Evolutionary conservation across 2,797 vertebrate genomes (phyloP).

Genomic region (Tenualosa thibaudeaui): DNA sequence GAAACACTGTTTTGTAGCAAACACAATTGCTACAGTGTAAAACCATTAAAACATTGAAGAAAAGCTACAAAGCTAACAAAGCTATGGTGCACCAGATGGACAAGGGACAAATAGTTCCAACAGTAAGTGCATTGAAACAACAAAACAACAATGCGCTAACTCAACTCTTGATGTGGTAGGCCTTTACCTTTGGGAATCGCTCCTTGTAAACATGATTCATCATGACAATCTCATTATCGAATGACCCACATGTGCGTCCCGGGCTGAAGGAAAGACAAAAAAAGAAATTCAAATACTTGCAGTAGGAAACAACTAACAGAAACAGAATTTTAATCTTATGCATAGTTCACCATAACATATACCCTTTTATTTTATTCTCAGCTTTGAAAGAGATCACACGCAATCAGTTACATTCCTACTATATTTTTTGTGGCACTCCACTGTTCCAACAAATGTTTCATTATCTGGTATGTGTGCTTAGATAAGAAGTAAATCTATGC

Average conservation of each 20-base stretch:
- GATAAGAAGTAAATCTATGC: no score
- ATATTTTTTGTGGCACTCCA: no score
- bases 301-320: neutral
- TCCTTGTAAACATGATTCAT: constrained; percentile 98
- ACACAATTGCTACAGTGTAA: neutral
- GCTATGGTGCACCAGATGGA: neutral
- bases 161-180: neutral
- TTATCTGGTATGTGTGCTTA: no score
- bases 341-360: neutral
- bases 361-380: neutral
- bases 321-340: neutral
- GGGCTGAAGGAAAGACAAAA: constrained; percentile 73
- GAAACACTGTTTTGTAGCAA: neutral
- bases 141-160: neutral
- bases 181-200: constrained; percentile 89
- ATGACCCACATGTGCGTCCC: constrained; percentile 82
- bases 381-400: neutral
- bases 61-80: neutral
- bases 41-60: neutral
- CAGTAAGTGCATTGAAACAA: neutral
- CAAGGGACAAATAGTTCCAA: neutral
- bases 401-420: no score
- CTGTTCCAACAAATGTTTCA: no score
- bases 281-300: neutral
- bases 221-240: constrained; percentile 94